A percentile compares a stretch with the other conserved stretches of the same genome.
Conservation (phyloP, 2,888 invertebrate species). For the Drosophila lacicola region DNA sequence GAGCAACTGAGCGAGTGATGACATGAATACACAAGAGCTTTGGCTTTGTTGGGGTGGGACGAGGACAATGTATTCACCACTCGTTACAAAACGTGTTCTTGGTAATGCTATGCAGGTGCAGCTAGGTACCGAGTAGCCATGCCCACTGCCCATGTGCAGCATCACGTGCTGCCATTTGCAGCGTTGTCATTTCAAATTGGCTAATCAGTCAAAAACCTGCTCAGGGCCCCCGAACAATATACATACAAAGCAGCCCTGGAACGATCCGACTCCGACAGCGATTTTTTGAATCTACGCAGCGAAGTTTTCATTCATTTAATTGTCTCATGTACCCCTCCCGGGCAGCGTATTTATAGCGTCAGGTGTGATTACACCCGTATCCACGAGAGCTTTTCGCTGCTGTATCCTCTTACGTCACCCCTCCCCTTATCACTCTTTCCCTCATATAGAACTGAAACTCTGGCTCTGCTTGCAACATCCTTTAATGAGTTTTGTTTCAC, state of each 20-base stretch:
- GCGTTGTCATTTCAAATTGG: constrained; percentile 65
- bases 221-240: not conserved
- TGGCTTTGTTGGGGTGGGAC: constrained; percentile 17
- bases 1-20: constrained; percentile 38
- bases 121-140: constrained; percentile 17
- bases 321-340: constrained; percentile 65
- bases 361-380: constrained; percentile 72
- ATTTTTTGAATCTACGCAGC: constrained; percentile 20
- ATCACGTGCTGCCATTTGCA: constrained; percentile 74
- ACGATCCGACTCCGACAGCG: constrained; percentile 2
- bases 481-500: constrained; percentile 77
- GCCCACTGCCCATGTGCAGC: constrained; percentile 20
- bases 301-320: constrained; percentile 72
- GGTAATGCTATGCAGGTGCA: constrained; percentile 35
- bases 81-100: constrained; percentile 71
- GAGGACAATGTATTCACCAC: constrained; percentile 73
- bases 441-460: constrained; percentile 34
- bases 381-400: constrained; percentile 31
- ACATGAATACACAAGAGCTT: constrained; percentile 68
- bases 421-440: not conserved
- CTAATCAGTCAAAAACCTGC: constrained; percentile 76
- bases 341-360: constrained; percentile 58
- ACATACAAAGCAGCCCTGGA: constrained; percentile 9
- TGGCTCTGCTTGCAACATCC: constrained; percentile 38
- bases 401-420: not conserved